These are phyloP conservation scores for Pogonomyrmex barbatus DNA, from an alignment of 1,140 invertebrate species.

Conservation along the genomic window DNA sequence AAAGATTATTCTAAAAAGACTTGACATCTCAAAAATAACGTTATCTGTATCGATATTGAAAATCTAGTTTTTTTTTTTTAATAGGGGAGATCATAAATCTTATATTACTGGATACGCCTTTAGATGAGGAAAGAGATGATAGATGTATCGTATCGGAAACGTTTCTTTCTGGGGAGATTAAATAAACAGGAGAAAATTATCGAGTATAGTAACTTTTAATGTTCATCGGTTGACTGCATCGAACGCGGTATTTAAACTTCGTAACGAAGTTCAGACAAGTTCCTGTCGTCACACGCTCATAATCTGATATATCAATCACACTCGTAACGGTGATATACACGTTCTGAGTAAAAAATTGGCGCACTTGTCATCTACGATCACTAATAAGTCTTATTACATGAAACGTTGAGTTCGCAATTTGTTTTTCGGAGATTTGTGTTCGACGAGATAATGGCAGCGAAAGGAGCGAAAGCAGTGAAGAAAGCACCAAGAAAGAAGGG, in stretches of 20 bases:
- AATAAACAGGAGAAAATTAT: too few species aligned
- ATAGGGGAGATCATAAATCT: too few species aligned
- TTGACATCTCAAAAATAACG: too few species aligned
- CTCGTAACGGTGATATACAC: too few species aligned
- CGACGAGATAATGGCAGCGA: slow-evolving; percentile 78
- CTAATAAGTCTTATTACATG: not conserved
- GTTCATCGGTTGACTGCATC: not conserved
- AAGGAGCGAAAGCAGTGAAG: slow-evolving; percentile 76
- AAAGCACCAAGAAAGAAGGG: slow-evolving; percentile 87
- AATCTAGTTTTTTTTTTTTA: too few species aligned
- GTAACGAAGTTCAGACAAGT: not conserved
- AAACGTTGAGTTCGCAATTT: not conserved
- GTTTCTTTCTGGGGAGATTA: too few species aligned
- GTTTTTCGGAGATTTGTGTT: not conserved
- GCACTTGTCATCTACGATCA: not conserved
- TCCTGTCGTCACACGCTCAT: not conserved
- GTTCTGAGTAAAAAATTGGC: slow-evolving; percentile 1
- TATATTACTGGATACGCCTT: not conserved
- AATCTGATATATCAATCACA: not conserved
- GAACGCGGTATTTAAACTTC: not conserved
- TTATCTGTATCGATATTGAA: too few species aligned
- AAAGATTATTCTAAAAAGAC: too few species aligned
- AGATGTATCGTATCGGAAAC: too few species aligned
- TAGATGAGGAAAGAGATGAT: too few species aligned
- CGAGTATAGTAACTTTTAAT: not conserved